Conservation (phyloP, 1,140 invertebrate genomes). For the Ectropis grisescens region DNA sequence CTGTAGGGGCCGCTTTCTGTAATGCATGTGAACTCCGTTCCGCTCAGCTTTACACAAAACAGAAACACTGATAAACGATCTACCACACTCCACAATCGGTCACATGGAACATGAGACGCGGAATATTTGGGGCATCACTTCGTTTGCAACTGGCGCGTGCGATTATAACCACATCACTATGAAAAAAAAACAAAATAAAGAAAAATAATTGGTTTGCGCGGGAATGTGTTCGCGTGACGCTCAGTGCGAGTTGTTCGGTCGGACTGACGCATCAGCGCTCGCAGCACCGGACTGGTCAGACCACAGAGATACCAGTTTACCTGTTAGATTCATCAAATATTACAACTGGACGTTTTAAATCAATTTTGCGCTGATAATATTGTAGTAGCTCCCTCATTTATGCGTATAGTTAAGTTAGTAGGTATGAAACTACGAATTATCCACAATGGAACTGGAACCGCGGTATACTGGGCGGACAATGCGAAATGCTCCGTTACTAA, state of each 20-base stretch:
- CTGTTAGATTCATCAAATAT: no score
- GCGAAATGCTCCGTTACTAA: slow-evolving; percentile 48
- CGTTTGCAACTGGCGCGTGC: slow-evolving; percentile 1
- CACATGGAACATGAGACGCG: slow-evolving; percentile 18
- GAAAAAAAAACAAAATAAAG: slow-evolving; percentile 10
- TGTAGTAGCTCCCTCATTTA: no score
- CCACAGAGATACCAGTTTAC: no score
- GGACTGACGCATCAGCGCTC: slow-evolving; percentile 49
- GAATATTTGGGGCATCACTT: slow-evolving; percentile 20
- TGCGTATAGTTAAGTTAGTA: no score
- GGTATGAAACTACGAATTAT: slow-evolving; percentile 35
- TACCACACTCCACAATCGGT: slow-evolving; percentile 16
- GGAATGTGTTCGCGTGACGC: slow-evolving; percentile 1
- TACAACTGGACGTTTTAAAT: no score
- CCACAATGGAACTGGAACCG: slow-evolving; percentile 18
- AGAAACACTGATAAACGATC: slow-evolving; percentile 15
- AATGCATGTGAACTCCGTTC: slow-evolving; percentile 60
- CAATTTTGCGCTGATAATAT: no score
- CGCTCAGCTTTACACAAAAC: slow-evolving; percentile 56
- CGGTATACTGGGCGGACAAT: slow-evolving; percentile 13
- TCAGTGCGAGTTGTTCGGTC: slow-evolving; percentile 28
- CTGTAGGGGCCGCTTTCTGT: slow-evolving; percentile 64
- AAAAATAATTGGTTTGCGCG: slow-evolving; percentile 14
- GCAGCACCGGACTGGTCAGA: no score
- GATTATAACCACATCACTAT: slow-evolving; percentile 1